phyloP scores from a whole-genome alignment of 2,797 vertebrate genomes.

The Rachycentron canadum region DNA sequence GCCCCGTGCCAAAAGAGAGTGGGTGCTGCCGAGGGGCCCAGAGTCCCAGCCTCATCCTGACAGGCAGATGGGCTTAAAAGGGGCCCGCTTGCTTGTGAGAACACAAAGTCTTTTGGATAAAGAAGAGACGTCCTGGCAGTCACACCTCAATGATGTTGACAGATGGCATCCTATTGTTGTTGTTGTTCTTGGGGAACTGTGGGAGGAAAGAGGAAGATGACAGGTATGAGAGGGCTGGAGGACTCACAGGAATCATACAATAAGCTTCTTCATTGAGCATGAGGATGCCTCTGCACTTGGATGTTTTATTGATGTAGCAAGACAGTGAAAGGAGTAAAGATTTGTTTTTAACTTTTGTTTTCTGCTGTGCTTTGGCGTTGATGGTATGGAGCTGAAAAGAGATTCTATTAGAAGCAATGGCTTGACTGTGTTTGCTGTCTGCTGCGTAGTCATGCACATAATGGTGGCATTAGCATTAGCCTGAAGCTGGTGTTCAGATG shows the following conservation, averaged over 20 bases:
- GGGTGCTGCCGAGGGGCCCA: conserved; percentile 38
- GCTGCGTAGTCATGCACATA: conserved; percentile 47
- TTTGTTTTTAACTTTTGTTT: conserved; percentile 17
- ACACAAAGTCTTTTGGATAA: conserved; percentile 67
- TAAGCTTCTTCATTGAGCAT: conserved; percentile 48
- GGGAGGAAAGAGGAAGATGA: conserved; percentile 59
- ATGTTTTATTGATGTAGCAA: conserved; percentile 32
- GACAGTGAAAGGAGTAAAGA: conserved; percentile 10
- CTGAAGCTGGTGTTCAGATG: conserved; percentile 53
- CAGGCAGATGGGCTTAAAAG: conserved; percentile 63
- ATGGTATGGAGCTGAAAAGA: conserved; percentile 36
- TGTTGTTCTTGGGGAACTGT: conserved; percentile 89
- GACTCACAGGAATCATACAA: conserved; percentile 31
- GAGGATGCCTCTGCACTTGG: conserved; percentile 55
- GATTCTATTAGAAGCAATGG: conserved; percentile 30
- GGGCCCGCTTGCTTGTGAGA: conserved; percentile 50
- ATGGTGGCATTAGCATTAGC: too few species aligned
- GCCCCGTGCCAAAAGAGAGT: conserved; percentile 45
- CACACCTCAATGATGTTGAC: conserved; percentile 93
- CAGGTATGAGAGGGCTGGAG: conserved; percentile 44
- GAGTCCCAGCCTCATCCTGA: conserved; percentile 69
- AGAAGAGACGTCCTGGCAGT: conserved; percentile 74
- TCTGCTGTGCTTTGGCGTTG: conserved; percentile 32
- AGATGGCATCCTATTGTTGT: conserved; percentile 88
- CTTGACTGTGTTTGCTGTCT: conserved; percentile 1